These are phyloP conservation scores for Prunella himalayana DNA, from an alignment of 2,113 vertebrate genomes.

Conservation along the genomic window DNA sequence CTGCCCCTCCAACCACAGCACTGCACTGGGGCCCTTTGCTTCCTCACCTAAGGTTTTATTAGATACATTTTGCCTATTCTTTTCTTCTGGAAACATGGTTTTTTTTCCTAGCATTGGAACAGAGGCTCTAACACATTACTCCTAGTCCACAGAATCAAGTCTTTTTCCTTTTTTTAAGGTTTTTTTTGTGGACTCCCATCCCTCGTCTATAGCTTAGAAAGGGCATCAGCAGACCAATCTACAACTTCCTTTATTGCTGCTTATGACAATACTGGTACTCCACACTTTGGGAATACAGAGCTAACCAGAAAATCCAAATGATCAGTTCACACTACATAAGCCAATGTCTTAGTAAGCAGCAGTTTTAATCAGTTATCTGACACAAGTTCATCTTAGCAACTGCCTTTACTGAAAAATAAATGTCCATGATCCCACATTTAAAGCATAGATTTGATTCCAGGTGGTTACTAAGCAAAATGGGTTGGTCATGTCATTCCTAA, in stretches of 20 bases:
- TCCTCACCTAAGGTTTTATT: neutral
- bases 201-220: neutral
- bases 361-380: neutral
- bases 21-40: neutral
- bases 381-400: neutral
- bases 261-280: rapidly evolving
- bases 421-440: neutral
- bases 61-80: neutral
- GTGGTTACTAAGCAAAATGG: neutral
- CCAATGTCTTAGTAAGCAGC: neutral
- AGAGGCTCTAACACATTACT: neutral
- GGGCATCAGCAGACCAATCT: neutral
- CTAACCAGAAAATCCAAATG: neutral
- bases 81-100: neutral
- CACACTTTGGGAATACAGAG: neutral
- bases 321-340: neutral
- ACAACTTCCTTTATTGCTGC: neutral
- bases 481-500: neutral
- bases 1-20: neutral
- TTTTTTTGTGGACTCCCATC: neutral
- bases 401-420: neutral
- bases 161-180: too few species aligned
- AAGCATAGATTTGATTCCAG: neutral
- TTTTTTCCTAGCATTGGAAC: neutral
- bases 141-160: neutral